Base-by-base conservation (phyloP, 1,140 invertebrate genomes). In the Sycophaga agraensis region DNA sequence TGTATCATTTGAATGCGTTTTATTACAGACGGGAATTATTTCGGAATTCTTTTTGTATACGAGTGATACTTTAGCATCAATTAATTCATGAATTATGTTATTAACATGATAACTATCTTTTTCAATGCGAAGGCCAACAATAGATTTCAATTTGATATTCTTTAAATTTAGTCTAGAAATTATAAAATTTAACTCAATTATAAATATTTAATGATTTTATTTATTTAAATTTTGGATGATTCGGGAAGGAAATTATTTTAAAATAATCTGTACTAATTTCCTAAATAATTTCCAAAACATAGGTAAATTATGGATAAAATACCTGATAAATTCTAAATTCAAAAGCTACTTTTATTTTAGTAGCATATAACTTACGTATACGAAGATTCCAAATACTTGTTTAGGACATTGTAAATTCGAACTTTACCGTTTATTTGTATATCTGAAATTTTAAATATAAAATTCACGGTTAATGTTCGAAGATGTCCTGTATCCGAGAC, bases 361-460 rank as follows among this genome's bases (percentile, higher is more conserved):
- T n/a, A n/a, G 28, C 28, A 6, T 11, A 37, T 12, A 14, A 53
- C 39, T 42, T 11, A 55, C 51, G 28, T 43, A 9, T 55, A 55
- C 1, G 39, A 42, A 11, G 51, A 43, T 17, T 42, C 51, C 2
- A 55, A 2, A 2, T 37, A 17, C 12, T 42, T 4, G 16, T 43
- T 16, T 43, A 55, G 43, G 17, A 55, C 51, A 17, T 39, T 55
- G 12, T 39, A 55, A 16, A 55, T 43, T 1, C 51, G 37, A 17
- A 55, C 43, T 42, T 42, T 55, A 17, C 51, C 51, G 37, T 55
- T 55, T 8, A 55, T 55, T 43, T 31, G 28, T 19, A 17, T 55
- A 11, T 55, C 51, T 4, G 51, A 19, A 3, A 43, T 22, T 14
- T 42, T 26, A 43, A 55, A 55, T 19, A 31, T 42, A 31, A 55